Evolutionary conservation across 2,113 vertebrate genomes (phyloP).

Genomic region (Leucopsar rothschildi): DNA sequence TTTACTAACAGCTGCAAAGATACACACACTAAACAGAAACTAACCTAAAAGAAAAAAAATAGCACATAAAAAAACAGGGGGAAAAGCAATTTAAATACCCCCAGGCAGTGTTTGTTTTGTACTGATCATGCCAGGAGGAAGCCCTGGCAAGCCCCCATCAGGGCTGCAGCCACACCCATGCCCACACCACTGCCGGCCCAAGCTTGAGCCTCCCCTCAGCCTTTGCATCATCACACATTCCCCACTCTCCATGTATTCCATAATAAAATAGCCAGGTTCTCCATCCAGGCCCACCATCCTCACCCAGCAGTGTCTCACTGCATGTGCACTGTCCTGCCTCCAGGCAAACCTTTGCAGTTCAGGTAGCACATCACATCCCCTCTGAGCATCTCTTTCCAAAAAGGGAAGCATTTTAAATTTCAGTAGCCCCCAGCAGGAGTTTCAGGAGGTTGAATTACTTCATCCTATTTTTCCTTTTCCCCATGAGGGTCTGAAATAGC

Average conservation of each 20-base stretch:
- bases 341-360: background rate
- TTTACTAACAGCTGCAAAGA: background rate
- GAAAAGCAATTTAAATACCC: background rate
- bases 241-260: rapidly evolving
- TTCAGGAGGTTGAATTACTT: background rate
- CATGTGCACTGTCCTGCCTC: background rate
- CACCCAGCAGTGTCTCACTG: rapidly evolving
- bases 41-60: background rate
- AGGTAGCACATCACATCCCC: background rate
- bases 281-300: background rate
- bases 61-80: background rate
- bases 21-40: background rate
- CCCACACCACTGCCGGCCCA: rapidly evolving
- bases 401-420: background rate
- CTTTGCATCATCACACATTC: background rate
- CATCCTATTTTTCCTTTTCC: background rate
- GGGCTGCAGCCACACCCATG: background rate
- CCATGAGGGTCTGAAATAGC: background rate
- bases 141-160: background rate
- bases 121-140: background rate
- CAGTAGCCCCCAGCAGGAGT: background rate
- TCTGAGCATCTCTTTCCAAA: background rate
- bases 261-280: background rate
- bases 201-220: background rate
- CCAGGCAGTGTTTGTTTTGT: background rate